Evolutionary conservation across 2,888 invertebrate genomes (phyloP), one percentile per base, ranked within the genome.

Genomic region (Oscheius myriophilus): DNA sequence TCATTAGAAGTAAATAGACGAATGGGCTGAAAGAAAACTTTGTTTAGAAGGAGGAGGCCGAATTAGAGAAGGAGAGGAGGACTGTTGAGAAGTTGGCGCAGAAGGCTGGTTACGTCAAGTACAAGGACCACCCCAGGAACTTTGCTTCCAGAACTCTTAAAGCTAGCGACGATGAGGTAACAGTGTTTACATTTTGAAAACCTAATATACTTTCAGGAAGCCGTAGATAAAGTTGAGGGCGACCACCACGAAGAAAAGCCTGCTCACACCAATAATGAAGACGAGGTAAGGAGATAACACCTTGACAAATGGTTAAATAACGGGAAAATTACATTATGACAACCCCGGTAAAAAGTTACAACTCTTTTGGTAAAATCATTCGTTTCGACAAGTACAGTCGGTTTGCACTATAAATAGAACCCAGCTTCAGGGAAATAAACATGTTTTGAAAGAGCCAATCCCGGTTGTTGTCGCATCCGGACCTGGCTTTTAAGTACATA

Each of bases 121-220:
- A 70, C 52, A 69, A 66, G 21, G 74, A 77, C 46, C 66, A 75
- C 54, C 75, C 75, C 52, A 68, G 66, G 46, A 77, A 75, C 54
- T 79, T 77, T 51, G 79, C 68, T 33, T 76, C 79, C 14, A 77
- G 73, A 49, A 79, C 79, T 11, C 67, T 66, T 11, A 54, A 65
- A 18, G 62, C 61, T 51, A 45, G n/a, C n/a, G 61, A 63, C 49
- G 68, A 51, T 45, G 59, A 53, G 61, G 61, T 61, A 33, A 46
- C 3, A 33, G 33, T 3, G n/a, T n/a, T 61, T 49, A 49, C 33
- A 21, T 46, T n/a, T 9, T n/a, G n/a, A 39, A 61, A 25, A 21
- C 45, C 3, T 33, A 21, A 33, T n/a, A n/a, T n/a, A 12, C 43
- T n/a, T 43, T 25, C 52, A 52, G 52, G 64, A 53, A 18, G 16